phyloP scores from a whole-genome alignment of 1,140 invertebrate species.

The Nasonia vitripennis region DNA sequence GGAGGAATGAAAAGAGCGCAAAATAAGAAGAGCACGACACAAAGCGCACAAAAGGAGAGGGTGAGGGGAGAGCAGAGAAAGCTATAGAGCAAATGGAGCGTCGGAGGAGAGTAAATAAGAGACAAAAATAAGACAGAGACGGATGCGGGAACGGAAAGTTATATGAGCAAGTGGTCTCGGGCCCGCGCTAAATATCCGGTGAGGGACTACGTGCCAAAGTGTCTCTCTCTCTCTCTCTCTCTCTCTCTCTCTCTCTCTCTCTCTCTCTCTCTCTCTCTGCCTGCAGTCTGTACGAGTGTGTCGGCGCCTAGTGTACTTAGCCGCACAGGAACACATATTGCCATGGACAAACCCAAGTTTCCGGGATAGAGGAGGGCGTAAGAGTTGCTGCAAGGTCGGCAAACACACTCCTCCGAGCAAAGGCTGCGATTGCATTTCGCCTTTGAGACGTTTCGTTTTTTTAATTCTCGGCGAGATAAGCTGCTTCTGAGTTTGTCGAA shows the following conservation, averaged over 20 bases:
- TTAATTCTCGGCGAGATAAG: too few species aligned
- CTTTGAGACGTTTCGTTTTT: too few species aligned
- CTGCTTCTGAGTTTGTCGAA: too few species aligned
- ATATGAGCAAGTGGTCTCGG: neutral
- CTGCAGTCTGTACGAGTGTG: neutral
- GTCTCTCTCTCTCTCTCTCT: too few species aligned
- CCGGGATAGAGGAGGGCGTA: constrained; percentile 40
- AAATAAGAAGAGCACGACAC: neutral
- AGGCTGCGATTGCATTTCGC: too few species aligned
- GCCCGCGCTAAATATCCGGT: constrained; percentile 19
- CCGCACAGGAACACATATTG: neutral
- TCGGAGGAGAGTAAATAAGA: constrained; percentile 34
- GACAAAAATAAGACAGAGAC: constrained; percentile 55
- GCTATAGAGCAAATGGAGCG: constrained; percentile 4
- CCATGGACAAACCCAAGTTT: neutral
- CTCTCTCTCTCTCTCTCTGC: too few species aligned
- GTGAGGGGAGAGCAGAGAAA: neutral
- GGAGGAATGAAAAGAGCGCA: neutral
- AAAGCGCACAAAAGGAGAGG: neutral
- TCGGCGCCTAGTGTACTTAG: neutral
- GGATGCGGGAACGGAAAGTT: constrained; percentile 48
- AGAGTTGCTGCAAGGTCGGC: constrained; percentile 49
- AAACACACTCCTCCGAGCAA: constrained; percentile 48
- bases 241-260: too few species aligned
- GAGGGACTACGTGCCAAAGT: constrained; percentile 9